Conservation (phyloP, 2,797 vertebrate species). For the Ptychobarbus kaznakovi region DNA sequence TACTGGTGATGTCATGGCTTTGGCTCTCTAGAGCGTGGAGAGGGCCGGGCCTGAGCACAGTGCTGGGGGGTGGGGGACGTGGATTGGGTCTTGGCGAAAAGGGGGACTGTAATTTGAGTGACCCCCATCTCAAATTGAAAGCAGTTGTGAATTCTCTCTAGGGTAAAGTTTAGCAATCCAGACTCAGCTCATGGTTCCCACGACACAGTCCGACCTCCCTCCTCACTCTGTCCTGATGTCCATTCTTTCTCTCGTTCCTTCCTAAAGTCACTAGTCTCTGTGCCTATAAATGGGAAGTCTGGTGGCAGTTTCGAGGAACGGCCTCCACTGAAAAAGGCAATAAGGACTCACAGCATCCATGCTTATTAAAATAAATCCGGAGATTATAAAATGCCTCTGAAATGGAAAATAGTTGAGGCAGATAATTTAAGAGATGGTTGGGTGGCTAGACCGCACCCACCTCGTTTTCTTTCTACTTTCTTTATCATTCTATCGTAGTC, state of each 20-base stretch:
- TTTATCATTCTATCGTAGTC: constrained; percentile 17
- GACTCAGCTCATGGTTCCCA: constrained; percentile 67
- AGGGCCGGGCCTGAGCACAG: constrained; percentile 27
- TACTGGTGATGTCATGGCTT: constrained; percentile 67
- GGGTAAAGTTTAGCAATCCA: constrained; percentile 60
- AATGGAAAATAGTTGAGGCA: constrained; percentile 68
- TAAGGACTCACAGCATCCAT: constrained; percentile 39
- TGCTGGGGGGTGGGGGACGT: not conserved
- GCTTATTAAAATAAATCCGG: constrained; percentile 69
- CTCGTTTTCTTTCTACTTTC: constrained; percentile 6
- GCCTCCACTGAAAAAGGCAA: constrained; percentile 72
- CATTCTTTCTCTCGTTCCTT: constrained; percentile 54
- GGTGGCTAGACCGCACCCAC: constrained; percentile 40
- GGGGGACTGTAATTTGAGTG: constrained; percentile 70
- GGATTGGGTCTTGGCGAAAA: constrained; percentile 51
- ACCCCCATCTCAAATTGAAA: constrained; percentile 71
- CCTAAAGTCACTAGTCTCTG: constrained; percentile 45
- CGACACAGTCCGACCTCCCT: constrained; percentile 69
- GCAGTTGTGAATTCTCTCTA: constrained; percentile 70
- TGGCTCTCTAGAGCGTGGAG: constrained; percentile 56
- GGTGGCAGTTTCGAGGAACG: constrained; percentile 64
- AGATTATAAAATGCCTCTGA: constrained; percentile 63
- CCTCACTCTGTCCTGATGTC: constrained; percentile 51
- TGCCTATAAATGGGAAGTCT: constrained; percentile 72
- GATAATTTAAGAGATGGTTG: constrained; percentile 49